Evolutionary conservation across 1,140 invertebrate species (phyloP).

Genomic region (Acromyrmex charruanus): DNA sequence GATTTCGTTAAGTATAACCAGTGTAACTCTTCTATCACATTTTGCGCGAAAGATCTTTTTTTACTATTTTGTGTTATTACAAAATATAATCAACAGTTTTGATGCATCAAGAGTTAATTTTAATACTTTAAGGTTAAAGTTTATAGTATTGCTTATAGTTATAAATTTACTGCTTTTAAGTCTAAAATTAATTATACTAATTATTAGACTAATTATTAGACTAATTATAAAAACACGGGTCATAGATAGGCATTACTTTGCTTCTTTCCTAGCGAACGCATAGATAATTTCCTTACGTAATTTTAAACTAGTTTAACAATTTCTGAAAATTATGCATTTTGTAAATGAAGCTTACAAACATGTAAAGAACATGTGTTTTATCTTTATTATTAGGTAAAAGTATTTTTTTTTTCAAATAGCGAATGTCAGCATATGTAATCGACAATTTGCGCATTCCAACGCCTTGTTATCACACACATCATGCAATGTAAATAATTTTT

Average conservation of each 20-base stretch:
- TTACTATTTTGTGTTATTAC: neutral
- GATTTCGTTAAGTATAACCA: neutral
- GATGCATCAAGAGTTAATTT: neutral
- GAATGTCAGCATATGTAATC: slow-evolving; percentile 14
- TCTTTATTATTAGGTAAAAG: neutral
- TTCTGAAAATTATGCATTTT: slow-evolving; percentile 3
- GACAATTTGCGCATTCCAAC: slow-evolving; percentile 7
- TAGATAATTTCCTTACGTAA: neutral
- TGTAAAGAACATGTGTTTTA: neutral
- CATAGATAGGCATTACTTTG: neutral
- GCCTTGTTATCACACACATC: slow-evolving; percentile 26
- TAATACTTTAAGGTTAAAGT: neutral
- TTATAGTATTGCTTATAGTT: neutral
- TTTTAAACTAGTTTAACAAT: neutral
- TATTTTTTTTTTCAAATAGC: slow-evolving; percentile 17
- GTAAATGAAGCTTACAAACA: slow-evolving; percentile 27
- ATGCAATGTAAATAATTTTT: slow-evolving; percentile 49
- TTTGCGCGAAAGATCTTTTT: neutral
- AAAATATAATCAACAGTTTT: slow-evolving; percentile 17
- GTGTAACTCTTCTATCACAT: neutral
- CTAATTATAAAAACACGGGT: neutral
- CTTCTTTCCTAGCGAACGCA: neutral
- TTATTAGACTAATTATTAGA: too few species aligned
- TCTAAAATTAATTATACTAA: neutral
- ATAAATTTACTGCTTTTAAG: slow-evolving; percentile 1